Conservation (phyloP, 2,113 vertebrate species). For the Spea bombifrons region DNA sequence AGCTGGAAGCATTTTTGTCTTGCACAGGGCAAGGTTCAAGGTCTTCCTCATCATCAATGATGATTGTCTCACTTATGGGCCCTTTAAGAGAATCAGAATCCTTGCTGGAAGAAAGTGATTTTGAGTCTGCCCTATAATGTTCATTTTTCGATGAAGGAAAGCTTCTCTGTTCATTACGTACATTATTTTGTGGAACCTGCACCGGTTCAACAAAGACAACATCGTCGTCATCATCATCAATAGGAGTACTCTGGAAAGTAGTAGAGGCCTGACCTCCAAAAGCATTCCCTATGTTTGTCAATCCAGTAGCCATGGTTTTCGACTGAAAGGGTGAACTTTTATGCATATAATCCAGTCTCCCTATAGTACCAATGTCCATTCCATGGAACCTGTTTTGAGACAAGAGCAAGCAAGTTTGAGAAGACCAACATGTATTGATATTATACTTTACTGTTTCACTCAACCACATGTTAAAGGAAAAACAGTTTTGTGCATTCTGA, state of each 20-base stretch:
- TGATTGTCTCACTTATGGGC: slow-evolving; percentile 87
- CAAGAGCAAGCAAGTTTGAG: not conserved
- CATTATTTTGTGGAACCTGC: slow-evolving; percentile 63
- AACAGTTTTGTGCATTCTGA: no score
- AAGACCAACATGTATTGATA: no score
- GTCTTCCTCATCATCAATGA: slow-evolving; percentile 97
- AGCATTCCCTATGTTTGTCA: slow-evolving; percentile 75
- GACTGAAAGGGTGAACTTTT: slow-evolving; percentile 62
- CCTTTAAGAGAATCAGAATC: slow-evolving; percentile 71
- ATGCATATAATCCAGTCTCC: slow-evolving; percentile 72
- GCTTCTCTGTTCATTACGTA: slow-evolving; percentile 64
- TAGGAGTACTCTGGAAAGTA: slow-evolving; percentile 67
- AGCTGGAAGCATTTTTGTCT: slow-evolving; percentile 72
- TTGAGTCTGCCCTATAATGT: slow-evolving; percentile 69
- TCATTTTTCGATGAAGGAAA: slow-evolving; percentile 69
- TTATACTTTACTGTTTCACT: no score
- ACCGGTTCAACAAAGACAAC: slow-evolving; percentile 88
- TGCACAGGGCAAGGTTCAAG: slow-evolving; percentile 73
- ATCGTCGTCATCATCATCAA: slow-evolving; percentile 80
- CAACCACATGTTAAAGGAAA: no score
- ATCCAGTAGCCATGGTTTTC: slow-evolving; percentile 80
- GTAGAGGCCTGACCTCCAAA: slow-evolving; percentile 68
- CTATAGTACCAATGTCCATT: slow-evolving; percentile 79
- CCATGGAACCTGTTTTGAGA: slow-evolving; percentile 60
- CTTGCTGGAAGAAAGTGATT: slow-evolving; percentile 66